Conservation (phyloP, 2,113 vertebrate genomes). For the Aramus guarauna region DNA sequence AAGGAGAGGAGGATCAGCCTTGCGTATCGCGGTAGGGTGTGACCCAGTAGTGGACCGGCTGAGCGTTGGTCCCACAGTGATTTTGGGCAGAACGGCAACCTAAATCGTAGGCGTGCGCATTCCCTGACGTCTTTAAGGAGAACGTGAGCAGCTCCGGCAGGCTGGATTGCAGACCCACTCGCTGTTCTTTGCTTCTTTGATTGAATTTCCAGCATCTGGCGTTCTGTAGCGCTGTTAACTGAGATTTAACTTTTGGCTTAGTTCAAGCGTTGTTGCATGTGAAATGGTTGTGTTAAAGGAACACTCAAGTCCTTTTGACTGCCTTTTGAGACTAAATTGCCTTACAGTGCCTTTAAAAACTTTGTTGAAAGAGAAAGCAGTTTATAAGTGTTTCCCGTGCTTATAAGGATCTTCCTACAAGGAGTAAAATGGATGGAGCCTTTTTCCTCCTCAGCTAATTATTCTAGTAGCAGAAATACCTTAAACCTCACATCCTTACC, state of each 20-base stretch:
- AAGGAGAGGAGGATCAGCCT: background rate
- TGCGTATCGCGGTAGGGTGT: fast-evolving
- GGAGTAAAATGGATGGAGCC: background rate
- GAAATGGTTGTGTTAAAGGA: background rate
- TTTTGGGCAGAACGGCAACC: background rate
- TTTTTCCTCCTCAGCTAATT: background rate
- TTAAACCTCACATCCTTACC: background rate
- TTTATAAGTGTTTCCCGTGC: background rate
- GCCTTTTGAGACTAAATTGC: background rate
- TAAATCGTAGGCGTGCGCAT: fast-evolving
- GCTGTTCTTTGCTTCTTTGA: fast-evolving
- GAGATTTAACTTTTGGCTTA: background rate
- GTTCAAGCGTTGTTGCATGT: too few species aligned
- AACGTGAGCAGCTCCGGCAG: background rate
- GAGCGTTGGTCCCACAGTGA: fast-evolving
- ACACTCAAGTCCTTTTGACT: background rate
- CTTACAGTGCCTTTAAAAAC: background rate
- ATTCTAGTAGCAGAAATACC: background rate
- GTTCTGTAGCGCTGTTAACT: too few species aligned
- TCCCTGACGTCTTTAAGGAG: background rate
- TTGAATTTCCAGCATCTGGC: background rate
- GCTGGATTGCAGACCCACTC: fast-evolving
- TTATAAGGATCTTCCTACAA: background rate
- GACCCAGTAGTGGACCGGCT: fast-evolving
- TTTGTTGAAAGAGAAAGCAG: background rate